These are phyloP conservation scores for Mechanitis messenoides DNA, from an alignment of 2,888 invertebrate species.

Conservation along the genomic window DNA sequence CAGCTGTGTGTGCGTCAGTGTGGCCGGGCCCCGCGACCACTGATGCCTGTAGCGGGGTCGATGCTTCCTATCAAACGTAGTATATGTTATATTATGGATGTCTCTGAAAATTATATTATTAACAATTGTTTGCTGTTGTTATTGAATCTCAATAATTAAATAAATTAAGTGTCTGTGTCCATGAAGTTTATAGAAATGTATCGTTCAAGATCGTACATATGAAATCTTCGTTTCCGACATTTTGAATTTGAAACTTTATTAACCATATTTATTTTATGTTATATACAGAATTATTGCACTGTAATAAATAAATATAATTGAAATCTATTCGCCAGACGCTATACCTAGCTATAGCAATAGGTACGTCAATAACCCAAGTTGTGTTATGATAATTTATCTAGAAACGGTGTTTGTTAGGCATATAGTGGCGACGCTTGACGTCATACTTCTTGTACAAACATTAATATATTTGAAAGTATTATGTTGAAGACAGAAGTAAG, in stretches of 20 bases:
- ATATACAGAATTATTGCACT: too few relatives aligned
- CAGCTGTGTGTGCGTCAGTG: constrained; percentile 25
- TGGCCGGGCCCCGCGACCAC: constrained; percentile 11
- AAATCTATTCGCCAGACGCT: not conserved
- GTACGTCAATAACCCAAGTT: not conserved
- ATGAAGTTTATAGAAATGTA: too few relatives aligned
- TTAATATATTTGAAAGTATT: not conserved
- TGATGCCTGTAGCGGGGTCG: constrained; percentile 21
- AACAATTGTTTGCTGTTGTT: too few relatives aligned
- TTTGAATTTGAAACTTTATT: not conserved
- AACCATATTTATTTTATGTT: not conserved
- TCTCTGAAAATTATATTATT: too few relatives aligned
- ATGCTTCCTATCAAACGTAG: constrained; percentile 8
- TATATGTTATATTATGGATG: too few relatives aligned
- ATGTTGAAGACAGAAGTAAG: too few relatives aligned
- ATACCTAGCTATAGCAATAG: not conserved
- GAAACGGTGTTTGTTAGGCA: not conserved
- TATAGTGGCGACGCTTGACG: not conserved
- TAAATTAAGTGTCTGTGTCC: too few relatives aligned
- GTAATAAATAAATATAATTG: not conserved
- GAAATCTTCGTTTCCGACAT: too few relatives aligned
- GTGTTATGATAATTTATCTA: constrained; percentile 6
- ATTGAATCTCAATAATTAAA: too few relatives aligned
- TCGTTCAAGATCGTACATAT: too few relatives aligned
- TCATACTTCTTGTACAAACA: not conserved